A percentile compares a stretch with the other conserved stretches of the same genome.
These are phyloP conservation scores for Sciurus niger DNA, from an alignment of 2,113 vertebrate species.

Conservation along the genomic window DNA sequence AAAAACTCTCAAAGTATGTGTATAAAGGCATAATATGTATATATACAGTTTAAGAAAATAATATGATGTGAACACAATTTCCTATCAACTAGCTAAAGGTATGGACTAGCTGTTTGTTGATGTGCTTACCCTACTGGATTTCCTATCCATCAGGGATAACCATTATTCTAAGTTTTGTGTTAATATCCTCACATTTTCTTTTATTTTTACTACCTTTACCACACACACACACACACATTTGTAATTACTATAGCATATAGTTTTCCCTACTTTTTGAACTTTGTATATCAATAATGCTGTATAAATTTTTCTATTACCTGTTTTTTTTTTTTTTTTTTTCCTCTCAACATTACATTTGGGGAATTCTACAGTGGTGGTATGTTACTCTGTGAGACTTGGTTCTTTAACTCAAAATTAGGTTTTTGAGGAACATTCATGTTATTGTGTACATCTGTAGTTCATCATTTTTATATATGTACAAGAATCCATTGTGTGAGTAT, in stretches of 20 bases:
- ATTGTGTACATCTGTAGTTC: not conserved
- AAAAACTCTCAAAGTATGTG: not conserved
- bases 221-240: not conserved
- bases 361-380: not conserved
- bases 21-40: not conserved
- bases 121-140: not conserved
- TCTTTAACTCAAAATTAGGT: not conserved
- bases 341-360: not conserved
- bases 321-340: not conserved
- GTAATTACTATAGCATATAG: not conserved
- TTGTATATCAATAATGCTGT: not conserved
- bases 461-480: not conserved
- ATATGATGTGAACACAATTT: not conserved
- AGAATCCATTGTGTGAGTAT: not conserved
- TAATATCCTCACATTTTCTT: not conserved
- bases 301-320: not conserved
- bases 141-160: not conserved
- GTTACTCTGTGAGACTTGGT: not conserved
- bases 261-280: not conserved
- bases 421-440: not conserved
- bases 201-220: not conserved
- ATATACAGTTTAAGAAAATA: not conserved
- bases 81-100: not conserved
- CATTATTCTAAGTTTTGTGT: not conserved
- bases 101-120: not conserved